Evolutionary conservation across 2,888 invertebrate genomes (phyloP), one percentile per base, ranked within the genome.

Genomic region (Lochmaea crataegi): DNA sequence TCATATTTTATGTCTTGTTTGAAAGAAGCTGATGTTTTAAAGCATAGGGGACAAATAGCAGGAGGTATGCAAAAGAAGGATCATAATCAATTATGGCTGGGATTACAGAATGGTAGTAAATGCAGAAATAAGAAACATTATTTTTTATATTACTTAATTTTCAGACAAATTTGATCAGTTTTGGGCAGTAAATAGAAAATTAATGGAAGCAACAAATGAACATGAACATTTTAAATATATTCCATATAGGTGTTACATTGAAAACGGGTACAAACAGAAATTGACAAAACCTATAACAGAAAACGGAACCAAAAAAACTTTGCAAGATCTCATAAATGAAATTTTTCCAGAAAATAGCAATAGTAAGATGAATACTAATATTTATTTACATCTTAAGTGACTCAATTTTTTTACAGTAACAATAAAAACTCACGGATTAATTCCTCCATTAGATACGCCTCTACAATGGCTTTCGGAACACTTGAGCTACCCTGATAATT

Each of bases 11-110:
- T 99, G 92, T 94, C 97, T 22, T 94, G 95, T 77, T 89, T 99
- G 10, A 99, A 99, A 87, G 99, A 99, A 89, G 99, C 99, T 1
- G 99, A 99, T 89, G 94, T 96, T n/a, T 88, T 99, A 58, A 99
- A 99, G 86, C 98, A 99, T 85, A 90, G 96, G 79, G 94, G 96
- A 9, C 94, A 94, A 86, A 92, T 97, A 18, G 94, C 96, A 81
- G 94, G 94, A 41, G 92, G 92, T 76, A 96, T 97, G 96, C 96
- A 96, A 83, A 96, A 97, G 84, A 97, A 97, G 85, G 99, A 99
- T 83, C 98, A 99, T 84, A 96, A 94, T 85, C 97, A 98, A 83
- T 88, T 99, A 14, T 99, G 98, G 98, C 89, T 94, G 64, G 98
- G 98, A 41, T 88, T 99, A 76, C 92, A 94, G 83, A 97, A 98